Base-by-base conservation (phyloP, 2,888 invertebrate species). In the Brenthis daphne region DNA sequence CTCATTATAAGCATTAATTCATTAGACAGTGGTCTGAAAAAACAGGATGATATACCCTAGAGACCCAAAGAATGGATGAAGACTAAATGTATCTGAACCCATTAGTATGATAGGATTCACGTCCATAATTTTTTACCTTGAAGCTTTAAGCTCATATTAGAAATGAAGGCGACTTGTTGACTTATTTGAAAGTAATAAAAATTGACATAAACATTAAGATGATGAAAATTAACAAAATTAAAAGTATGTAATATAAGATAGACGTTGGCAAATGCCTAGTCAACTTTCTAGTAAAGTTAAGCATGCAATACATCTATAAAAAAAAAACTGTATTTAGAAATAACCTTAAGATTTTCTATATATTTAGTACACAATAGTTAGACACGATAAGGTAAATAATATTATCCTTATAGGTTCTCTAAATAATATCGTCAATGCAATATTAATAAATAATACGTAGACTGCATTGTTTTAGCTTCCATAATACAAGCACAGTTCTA, bases 61-160 rank as follows among this genome's bases (percentile, higher is more conserved):
- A 74, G 76, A 65, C 71, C 68, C 53, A 68, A 69, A 68, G 66
- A 72, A 73, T 73, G 73, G 75, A 76, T 75, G 74, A 73, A 73
- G 73, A 74, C 73, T 73, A 73, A 75, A 75, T 75, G 74, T 33
- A 48, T 71, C 61, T 65, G 57, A 69, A 72, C 64, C 75, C 75
- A 76, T 76, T 75, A 74, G 75, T 72, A 65, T 73, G 75, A 75
- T 75, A 75, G 71, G 72, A 71, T 56, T 70, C 57, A 68, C 68
- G 63, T 68, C 64, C 69, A 57, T 72, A 60, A 70, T 68, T 65
- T 72, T 70, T 68, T 70, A 16, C n/a, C 51, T 53, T 53, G 51
- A 16, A 53, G 20, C 8, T 51, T 51, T 14, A 29, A 54, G 14
- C 8, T 14, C 14, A 43, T 54, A 63, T 54, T 63, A 54, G 53